Percentiles rank a stretch among this genome's conserved stretches.
phyloP scores from a whole-genome alignment of 1,140 invertebrate genomes.

The Drosophila gunungcola region DNA sequence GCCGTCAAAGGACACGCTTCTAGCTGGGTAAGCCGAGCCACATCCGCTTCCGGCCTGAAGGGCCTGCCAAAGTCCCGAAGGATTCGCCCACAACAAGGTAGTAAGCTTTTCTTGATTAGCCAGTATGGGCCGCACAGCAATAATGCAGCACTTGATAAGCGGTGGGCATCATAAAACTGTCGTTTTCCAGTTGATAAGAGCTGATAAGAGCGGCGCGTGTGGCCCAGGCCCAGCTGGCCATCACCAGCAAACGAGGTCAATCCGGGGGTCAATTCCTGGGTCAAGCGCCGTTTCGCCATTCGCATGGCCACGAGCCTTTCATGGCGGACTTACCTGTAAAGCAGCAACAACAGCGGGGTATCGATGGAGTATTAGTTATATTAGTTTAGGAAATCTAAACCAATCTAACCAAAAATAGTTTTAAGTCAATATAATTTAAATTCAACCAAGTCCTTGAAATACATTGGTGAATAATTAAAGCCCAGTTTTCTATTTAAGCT shows the following conservation, averaged over 20 bases:
- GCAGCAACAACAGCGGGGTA: background rate
- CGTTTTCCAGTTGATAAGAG: conserved; percentile 57
- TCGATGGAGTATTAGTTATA: background rate
- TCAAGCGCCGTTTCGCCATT: conserved; percentile 19
- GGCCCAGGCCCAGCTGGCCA: conserved; percentile 24
- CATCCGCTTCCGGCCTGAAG: conserved; percentile 25
- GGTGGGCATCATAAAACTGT: conserved; percentile 56
- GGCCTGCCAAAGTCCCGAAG: conserved; percentile 36
- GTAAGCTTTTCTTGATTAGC: conserved; percentile 69
- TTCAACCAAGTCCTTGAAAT: too few relatives aligned
- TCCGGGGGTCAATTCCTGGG: conserved; percentile 26
- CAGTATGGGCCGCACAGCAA: conserved; percentile 37
- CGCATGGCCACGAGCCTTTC: conserved; percentile 9
- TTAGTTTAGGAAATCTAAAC: background rate
- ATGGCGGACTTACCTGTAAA: conserved; percentile 6
- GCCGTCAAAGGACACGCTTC: conserved; percentile 43
- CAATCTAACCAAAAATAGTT: too few relatives aligned
- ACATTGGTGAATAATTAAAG: too few relatives aligned
- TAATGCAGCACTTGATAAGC: conserved; percentile 38
- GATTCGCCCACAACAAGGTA: conserved; percentile 62
- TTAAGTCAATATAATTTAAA: too few relatives aligned
- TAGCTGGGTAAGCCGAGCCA: conserved; percentile 57
- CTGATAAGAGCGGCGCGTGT: conserved; percentile 55
- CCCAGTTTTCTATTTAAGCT: background rate
- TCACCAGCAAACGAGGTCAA: conserved; percentile 16